Conservation (phyloP, 1,140 invertebrate genomes). For the Periplaneta americana region DNA sequence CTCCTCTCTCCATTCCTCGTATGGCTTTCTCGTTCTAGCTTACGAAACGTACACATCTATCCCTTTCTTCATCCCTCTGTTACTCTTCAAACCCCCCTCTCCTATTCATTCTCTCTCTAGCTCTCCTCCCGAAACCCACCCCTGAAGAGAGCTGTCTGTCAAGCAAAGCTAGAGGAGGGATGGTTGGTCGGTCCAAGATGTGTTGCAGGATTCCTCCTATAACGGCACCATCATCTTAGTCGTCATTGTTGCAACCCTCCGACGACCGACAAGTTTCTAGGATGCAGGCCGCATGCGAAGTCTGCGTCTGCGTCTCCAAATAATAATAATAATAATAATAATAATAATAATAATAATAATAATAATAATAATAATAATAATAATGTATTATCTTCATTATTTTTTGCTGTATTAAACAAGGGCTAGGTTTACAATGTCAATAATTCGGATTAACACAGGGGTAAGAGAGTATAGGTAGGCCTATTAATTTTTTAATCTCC, state of each 20-base stretch:
- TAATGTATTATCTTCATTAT: no score
- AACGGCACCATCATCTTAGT: not conserved
- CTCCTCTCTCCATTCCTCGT: constrained; percentile 37
- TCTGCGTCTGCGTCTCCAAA: no score
- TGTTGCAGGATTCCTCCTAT: not conserved
- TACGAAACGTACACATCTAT: constrained; percentile 17
- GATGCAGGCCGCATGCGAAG: no score
- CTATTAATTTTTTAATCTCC: no score
- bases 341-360: no score
- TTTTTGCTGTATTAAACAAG: no score
- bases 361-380: no score
- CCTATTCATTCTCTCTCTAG: constrained; percentile 14
- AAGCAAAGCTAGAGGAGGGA: not conserved
- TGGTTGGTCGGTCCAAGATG: not conserved
- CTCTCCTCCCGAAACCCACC: constrained; percentile 9
- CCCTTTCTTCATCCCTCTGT: constrained; percentile 14
- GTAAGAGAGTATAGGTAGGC: no score
- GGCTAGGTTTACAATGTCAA: no score
- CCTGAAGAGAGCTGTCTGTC: not conserved
- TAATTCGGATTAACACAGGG: no score
- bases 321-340: no score
- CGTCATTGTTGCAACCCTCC: not conserved
- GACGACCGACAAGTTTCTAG: no score
- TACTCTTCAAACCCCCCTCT: constrained; percentile 16
- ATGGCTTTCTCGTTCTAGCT: constrained; percentile 28